Evolutionary conservation across 2,888 invertebrate species (phyloP).

Genomic region (Troides helena): DNA sequence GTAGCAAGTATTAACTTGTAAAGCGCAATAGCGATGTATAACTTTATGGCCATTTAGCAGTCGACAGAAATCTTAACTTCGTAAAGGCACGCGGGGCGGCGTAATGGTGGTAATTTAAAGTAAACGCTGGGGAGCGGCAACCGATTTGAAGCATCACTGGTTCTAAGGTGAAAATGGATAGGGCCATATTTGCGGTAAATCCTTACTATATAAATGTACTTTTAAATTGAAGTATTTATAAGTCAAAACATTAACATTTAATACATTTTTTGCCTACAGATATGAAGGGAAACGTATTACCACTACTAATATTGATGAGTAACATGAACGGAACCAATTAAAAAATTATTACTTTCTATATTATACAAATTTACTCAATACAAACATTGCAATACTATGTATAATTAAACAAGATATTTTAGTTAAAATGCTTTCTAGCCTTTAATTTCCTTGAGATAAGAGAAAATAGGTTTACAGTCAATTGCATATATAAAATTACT

Average conservation of each 20-base stretch:
- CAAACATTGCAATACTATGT: too few relatives aligned
- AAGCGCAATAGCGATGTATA: constrained; percentile 7
- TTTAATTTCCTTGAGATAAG: too few relatives aligned
- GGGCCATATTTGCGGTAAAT: constrained; percentile 23
- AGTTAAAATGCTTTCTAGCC: background rate
- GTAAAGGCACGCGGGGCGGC: constrained; percentile 32
- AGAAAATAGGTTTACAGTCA: too few relatives aligned
- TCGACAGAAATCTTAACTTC: constrained; percentile 49
- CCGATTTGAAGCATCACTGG: constrained; percentile 34
- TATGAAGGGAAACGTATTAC: background rate
- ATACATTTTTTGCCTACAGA: too few relatives aligned
- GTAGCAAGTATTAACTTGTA: background rate
- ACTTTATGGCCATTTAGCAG: constrained; percentile 32
- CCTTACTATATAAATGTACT: constrained; percentile 5
- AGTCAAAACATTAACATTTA: background rate
- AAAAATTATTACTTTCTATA: too few relatives aligned
- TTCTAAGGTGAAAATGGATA: constrained; percentile 36
- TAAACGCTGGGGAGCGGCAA: constrained; percentile 45
- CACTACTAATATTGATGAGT: background rate
- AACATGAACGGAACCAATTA: too few relatives aligned
- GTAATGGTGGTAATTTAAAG: constrained; percentile 58
- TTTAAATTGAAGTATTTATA: constrained; percentile 1
- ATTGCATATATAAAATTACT: too few relatives aligned
- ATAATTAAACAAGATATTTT: background rate
- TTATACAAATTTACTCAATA: too few relatives aligned